Conservation (phyloP, 2,113 vertebrate genomes). For the Eurypyga helias region DNA sequence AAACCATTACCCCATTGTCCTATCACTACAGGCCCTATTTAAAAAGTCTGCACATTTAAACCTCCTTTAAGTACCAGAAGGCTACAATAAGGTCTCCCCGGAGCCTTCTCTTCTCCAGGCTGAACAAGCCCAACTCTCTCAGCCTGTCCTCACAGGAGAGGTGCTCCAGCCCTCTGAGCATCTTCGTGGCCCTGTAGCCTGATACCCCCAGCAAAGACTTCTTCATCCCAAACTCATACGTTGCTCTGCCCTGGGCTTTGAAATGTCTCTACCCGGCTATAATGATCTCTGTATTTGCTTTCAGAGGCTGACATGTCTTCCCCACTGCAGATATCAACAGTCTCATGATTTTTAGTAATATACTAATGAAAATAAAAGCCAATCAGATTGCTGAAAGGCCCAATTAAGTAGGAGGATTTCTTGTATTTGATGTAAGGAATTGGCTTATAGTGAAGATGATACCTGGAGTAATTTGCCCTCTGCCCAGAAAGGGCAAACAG, state of each 20-base stretch:
- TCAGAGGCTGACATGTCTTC: neutral
- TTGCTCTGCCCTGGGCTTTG: neutral
- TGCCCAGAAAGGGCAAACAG: neutral
- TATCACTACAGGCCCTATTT: neutral
- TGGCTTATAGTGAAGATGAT: neutral
- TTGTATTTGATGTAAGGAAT: neutral
- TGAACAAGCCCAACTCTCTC: neutral
- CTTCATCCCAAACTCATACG: neutral
- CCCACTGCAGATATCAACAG: neutral
- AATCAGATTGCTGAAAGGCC: neutral
- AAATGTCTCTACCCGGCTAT: neutral
- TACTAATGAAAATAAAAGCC: neutral
- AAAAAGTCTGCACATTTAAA: neutral
- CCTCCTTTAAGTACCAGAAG: neutral
- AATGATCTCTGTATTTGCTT: neutral
- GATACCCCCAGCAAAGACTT: neutral
- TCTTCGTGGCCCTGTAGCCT: neutral
- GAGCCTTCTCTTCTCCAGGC: neutral
- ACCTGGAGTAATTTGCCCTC: neutral
- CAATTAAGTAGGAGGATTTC: neutral
- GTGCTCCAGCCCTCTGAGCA: neutral
- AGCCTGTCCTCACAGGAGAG: neutral
- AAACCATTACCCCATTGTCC: neutral
- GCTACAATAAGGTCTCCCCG: neutral
- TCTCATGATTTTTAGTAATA: neutral